Percentiles rank a stretch among this genome's conserved stretches.
These are phyloP conservation scores for Corythornis madagascariensis DNA, from an alignment of 2,113 vertebrate species.

Conservation along the genomic window DNA sequence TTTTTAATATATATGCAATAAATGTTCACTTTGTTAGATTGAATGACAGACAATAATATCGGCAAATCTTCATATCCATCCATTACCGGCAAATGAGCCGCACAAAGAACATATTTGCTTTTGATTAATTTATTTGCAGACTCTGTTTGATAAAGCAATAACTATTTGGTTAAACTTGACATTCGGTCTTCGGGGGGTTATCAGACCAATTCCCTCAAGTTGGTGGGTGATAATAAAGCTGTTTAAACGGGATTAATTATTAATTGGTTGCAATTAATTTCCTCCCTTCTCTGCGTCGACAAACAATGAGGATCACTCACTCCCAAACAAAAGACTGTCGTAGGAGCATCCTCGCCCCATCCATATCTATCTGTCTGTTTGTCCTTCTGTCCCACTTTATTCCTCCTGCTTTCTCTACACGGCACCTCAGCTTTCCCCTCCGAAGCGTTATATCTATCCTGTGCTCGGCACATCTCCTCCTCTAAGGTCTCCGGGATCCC, in stretches of 20 bases:
- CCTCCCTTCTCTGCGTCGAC: slow-evolving; percentile 62
- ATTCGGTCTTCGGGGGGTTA: slow-evolving; percentile 86
- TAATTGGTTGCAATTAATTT: slow-evolving; percentile 89
- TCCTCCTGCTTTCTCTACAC: not conserved
- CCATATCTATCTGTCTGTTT: not conserved
- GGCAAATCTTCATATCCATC: slow-evolving; percentile 96
- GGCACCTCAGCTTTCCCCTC: not conserved
- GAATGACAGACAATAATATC: slow-evolving; percentile 99
- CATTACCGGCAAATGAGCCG: slow-evolving; percentile 92
- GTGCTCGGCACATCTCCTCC: not conserved
- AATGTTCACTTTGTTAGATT: slow-evolving; percentile 99
- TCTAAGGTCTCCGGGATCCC: no score
- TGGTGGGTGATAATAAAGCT: slow-evolving; percentile 79
- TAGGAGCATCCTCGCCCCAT: not conserved
- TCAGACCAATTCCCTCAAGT: slow-evolving; percentile 82
- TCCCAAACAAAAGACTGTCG: slow-evolving; percentile 71
- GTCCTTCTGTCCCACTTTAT: not conserved
- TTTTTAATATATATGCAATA: slow-evolving; percentile 99
- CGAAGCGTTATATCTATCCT: not conserved
- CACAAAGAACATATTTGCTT: slow-evolving; percentile 86
- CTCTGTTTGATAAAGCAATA: slow-evolving; percentile 98
- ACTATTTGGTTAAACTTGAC: slow-evolving; percentile 89
- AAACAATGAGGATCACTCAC: slow-evolving; percentile 59
- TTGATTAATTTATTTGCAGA: slow-evolving; percentile 98
- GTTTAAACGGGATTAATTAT: slow-evolving; percentile 88